A percentile compares a stretch with the other conserved stretches of the same genome.
Conservation (phyloP, 2,113 vertebrate species). For the Thalassoma bifasciatum region DNA sequence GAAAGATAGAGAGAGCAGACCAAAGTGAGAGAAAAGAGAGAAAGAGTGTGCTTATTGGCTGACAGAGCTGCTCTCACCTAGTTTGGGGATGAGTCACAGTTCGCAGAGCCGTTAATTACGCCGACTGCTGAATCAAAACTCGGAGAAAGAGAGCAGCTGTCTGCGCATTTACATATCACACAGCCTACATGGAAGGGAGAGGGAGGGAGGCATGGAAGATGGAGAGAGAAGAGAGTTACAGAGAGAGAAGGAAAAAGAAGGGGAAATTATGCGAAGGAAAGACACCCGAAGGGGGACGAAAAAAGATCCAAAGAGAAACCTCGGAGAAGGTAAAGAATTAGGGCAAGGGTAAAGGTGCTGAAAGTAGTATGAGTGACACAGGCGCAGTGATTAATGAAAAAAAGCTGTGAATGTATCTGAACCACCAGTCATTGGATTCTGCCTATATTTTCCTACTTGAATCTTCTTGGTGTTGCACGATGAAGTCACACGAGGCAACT, state of each 20-base stretch:
- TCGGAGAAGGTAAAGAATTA: slow-evolving; percentile 43
- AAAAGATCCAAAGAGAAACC: slow-evolving; percentile 38
- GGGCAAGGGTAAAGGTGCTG: slow-evolving; percentile 18
- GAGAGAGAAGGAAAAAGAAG: slow-evolving; percentile 18
- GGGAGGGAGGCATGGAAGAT: slow-evolving; percentile 47
- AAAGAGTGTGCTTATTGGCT: slow-evolving; percentile 54
- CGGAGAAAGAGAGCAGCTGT: slow-evolving; percentile 80
- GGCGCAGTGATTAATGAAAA: slow-evolving; percentile 42
- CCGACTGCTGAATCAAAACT: slow-evolving; percentile 77
- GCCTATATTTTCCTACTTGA: slow-evolving; percentile 13
- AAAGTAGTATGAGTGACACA: slow-evolving; percentile 27
- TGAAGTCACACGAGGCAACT: not conserved
- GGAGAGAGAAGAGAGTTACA: slow-evolving; percentile 37
- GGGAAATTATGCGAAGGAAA: slow-evolving; percentile 41
- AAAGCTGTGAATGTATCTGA: slow-evolving; percentile 10
- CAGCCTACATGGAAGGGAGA: slow-evolving; percentile 61
- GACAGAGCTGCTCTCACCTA: slow-evolving; percentile 74
- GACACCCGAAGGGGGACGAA: slow-evolving; percentile 23
- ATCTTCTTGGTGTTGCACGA: slow-evolving; percentile 2
- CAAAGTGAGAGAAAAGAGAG: slow-evolving; percentile 15
- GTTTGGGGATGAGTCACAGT: slow-evolving; percentile 78
- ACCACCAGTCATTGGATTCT: not conserved
- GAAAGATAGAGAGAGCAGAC: slow-evolving; percentile 1
- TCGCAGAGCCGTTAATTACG: slow-evolving; percentile 79
- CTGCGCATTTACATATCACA: slow-evolving; percentile 83